These are phyloP conservation scores for Symphodus melops DNA, from an alignment of 2,113 vertebrate species.

Conservation along the genomic window DNA sequence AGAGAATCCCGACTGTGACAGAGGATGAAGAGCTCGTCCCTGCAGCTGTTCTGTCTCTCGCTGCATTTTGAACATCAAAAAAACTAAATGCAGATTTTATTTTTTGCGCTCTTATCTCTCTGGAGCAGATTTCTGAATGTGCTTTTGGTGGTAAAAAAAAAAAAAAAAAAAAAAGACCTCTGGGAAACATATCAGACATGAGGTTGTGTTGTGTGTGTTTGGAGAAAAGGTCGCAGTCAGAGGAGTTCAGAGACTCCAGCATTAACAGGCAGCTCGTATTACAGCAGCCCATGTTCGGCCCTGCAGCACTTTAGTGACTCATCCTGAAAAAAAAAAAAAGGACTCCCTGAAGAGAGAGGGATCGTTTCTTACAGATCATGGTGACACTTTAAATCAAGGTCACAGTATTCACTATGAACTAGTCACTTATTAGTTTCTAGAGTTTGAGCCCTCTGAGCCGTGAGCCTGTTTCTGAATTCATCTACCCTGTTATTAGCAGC, in stretches of 20 bases:
- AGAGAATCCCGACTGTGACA: background rate
- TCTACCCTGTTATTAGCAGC: constrained; percentile 31
- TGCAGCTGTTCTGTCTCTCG: background rate
- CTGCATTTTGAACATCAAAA: constrained; percentile 34
- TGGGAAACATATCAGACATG: constrained; percentile 5
- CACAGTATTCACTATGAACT: too few relatives aligned
- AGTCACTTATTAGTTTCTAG: background rate
- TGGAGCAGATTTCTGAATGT: constrained; percentile 31
- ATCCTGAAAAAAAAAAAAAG: constrained; percentile 7
- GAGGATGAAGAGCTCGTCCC: background rate
- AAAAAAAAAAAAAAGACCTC: too few relatives aligned
- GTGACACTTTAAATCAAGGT: too few relatives aligned
- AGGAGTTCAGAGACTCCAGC: background rate
- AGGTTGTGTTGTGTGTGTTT: constrained; percentile 23
- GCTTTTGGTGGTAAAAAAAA: constrained; percentile 8
- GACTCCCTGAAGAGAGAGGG: background rate
- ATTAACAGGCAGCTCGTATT: constrained; percentile 20
- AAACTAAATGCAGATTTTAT: constrained; percentile 19
- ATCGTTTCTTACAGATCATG: background rate
- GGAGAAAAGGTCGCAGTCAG: constrained; percentile 54
- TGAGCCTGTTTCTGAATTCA: constrained; percentile 32
- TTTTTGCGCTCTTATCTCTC: constrained; percentile 36
- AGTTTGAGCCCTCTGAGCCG: constrained; percentile 3
- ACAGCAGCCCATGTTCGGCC: constrained; percentile 46
- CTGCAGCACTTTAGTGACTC: constrained; percentile 41